Evolutionary conservation across 2,113 vertebrate genomes (phyloP), one percentile per base, ranked within the genome.

Genomic region (Triplophysa siluroides): DNA sequence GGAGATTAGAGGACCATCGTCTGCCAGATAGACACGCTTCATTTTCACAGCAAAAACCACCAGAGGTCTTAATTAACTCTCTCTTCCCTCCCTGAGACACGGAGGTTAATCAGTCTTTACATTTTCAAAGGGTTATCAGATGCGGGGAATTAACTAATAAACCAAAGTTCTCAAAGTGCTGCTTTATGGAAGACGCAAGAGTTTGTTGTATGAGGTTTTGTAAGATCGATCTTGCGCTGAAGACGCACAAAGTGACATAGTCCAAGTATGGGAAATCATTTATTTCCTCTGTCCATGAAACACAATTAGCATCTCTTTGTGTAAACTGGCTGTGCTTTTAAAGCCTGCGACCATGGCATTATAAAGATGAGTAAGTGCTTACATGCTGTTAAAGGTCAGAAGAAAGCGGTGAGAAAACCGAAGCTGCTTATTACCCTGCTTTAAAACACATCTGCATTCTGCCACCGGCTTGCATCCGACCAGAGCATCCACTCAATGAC

Each of bases 331-430:
- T 74, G 79, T 87, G 84, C 86, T 90, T 90, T 92, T 86, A 90
- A 89, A 87, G 87, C 85, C 86, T 73, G 86, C 86, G 72, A 90
- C 87, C 86, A 82, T 92, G 85, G 86, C 84, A 91, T 93, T 92
- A 93, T 88, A 83, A 90, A 89, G 92, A 92, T 92, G 89, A 91
- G 88, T 90, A 89, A 92, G 92, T 91, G 90, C 90, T 92, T 94
- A 91, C 90, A 91, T 85, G 89, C 89, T 88, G 88, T 90, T 91
- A 91, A 91, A 89, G 89, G 86, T 87, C 77, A 76, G 88, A 88
- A 86, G 83, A 41, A 87, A 91, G 88, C 81, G 23, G 87, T 60
- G 85, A 92, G 88, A 90, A 91, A 90, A 89, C 91, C 84, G 84
- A 92, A 90, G 88, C 90, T 83, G 78, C 88, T 93, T 88, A 92